Conservation (phyloP, 2,797 vertebrate species). For the Paratrypauchen microcephalus region DNA sequence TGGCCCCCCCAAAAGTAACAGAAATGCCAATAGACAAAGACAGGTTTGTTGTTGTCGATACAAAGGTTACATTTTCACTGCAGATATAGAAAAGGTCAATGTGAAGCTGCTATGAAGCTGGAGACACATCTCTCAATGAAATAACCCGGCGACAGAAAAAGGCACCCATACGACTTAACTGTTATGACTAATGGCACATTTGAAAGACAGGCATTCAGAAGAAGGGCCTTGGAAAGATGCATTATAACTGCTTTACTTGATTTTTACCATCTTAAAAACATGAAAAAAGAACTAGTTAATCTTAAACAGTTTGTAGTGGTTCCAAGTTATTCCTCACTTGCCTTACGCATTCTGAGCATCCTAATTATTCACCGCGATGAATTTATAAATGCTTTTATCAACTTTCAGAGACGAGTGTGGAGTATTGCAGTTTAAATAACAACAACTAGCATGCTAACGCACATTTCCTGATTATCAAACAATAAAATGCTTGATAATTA, state of each 20-base stretch:
- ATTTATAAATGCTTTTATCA: too few species aligned
- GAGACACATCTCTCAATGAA: constrained; percentile 5
- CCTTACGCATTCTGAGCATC: too few species aligned
- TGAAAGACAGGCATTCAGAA: neutral
- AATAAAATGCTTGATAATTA: too few species aligned
- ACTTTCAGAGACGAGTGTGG: too few species aligned
- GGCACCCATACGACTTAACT: neutral
- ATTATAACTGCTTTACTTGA: neutral
- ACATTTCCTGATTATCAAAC: too few species aligned
- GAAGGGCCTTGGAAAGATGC: neutral
- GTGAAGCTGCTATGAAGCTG: neutral
- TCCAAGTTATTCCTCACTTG: too few species aligned
- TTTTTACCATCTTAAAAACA: neutral
- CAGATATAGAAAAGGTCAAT: constrained; percentile 9
- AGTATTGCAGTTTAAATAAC: too few species aligned
- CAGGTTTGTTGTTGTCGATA: neutral
- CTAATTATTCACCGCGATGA: too few species aligned
- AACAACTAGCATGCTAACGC: too few species aligned
- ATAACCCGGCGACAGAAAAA: constrained; percentile 12
- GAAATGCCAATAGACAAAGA: constrained; percentile 1
- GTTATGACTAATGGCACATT: neutral
- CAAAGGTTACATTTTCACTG: constrained; percentile 1
- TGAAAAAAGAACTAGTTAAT: too few species aligned
- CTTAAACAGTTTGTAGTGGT: too few species aligned
- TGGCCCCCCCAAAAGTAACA: neutral